A percentile compares a stretch with the other conserved stretches of the same genome.
These are phyloP conservation scores for Steinernema khuongi DNA, from an alignment of 1,140 invertebrate genomes.

Conservation along the genomic window DNA sequence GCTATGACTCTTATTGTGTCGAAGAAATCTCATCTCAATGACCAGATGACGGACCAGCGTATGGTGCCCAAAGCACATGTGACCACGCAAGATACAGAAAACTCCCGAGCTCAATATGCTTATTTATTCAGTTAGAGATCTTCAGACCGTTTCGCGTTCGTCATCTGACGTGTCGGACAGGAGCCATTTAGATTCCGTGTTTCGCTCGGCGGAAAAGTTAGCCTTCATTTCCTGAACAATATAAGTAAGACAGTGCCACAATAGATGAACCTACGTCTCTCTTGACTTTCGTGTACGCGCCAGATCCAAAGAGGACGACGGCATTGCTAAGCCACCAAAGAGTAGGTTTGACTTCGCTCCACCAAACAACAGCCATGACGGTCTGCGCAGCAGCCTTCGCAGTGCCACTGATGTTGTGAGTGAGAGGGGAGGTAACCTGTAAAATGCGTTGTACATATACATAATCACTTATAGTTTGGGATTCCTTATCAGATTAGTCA, in stretches of 20 bases:
- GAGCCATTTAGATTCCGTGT: background rate
- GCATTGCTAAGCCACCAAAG: conserved; percentile 93
- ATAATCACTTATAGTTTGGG: too few species aligned
- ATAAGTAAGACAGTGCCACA: too few species aligned
- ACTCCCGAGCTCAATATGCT: too few species aligned
- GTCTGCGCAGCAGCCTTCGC: conserved; percentile 98
- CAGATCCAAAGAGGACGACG: conserved; percentile 80
- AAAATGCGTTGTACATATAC: too few species aligned
- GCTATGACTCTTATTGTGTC: too few species aligned
- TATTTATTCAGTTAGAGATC: too few species aligned
- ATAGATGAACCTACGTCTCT: conserved; percentile 81
- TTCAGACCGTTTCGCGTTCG: background rate
- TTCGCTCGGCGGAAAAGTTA: background rate
- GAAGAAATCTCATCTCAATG: too few species aligned
- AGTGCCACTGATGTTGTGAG: conserved; percentile 97
- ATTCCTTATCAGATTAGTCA: too few species aligned
- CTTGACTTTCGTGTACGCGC: conserved; percentile 81
- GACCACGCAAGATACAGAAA: too few species aligned
- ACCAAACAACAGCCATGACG: conserved; percentile 85
- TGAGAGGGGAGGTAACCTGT: conserved; percentile 89
- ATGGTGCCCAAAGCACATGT: too few species aligned
- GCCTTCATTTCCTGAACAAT: conserved; percentile 11
- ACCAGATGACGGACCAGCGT: too few species aligned
- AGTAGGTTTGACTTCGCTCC: conserved; percentile 73
- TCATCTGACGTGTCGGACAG: background rate